phyloP scores from a whole-genome alignment of 2,113 vertebrate species.

The Malurus melanocephalus region DNA sequence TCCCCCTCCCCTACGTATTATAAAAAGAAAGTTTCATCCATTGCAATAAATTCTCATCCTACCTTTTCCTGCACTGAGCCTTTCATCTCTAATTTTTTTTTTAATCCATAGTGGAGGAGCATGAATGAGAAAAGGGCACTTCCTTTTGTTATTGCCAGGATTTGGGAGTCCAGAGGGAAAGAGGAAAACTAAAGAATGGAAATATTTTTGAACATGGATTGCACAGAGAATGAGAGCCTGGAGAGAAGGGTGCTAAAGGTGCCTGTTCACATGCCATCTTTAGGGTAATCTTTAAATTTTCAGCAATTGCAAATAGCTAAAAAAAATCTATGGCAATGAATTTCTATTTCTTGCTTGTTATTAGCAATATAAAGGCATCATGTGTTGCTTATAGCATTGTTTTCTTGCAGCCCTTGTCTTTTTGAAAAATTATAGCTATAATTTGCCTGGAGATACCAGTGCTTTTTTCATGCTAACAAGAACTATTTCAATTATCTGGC shows the following conservation, averaged over 20 bases:
- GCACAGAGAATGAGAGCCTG: no score
- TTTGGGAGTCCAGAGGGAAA: no score
- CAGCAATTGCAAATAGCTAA: neutral
- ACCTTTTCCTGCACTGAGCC: neutral
- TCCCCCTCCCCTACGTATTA: accelerated
- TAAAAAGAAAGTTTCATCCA: neutral
- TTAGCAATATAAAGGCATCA: neutral
- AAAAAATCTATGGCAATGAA: neutral
- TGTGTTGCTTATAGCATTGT: neutral
- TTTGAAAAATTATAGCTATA: neutral
- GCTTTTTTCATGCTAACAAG: neutral
- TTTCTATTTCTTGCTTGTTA: neutral
- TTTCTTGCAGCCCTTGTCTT: neutral
- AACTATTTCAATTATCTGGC: neutral
- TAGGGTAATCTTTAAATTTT: neutral
- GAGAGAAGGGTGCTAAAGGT: no score
- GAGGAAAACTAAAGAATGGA: no score
- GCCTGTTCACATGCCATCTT: neutral
- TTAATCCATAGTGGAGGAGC: neutral
- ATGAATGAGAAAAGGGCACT: neutral
- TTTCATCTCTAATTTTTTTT: neutral
- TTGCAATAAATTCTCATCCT: neutral
- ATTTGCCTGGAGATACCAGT: neutral
- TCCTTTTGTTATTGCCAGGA: no score
- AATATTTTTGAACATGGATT: no score